Conservation (phyloP, 1,140 invertebrate genomes). For the Tetragonula clypearis region DNA sequence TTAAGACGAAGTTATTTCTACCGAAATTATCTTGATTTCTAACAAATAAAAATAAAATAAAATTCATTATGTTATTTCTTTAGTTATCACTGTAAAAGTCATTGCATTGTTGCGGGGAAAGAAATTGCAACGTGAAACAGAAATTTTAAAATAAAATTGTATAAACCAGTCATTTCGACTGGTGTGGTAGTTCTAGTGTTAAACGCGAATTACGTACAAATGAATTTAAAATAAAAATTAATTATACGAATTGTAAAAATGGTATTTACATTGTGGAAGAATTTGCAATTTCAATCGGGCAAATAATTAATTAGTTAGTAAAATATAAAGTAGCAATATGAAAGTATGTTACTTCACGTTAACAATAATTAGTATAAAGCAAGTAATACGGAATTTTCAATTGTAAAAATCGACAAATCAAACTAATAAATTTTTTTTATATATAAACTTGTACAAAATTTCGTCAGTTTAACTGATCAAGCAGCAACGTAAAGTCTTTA, state of each 20-base stretch:
- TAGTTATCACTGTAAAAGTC: no score
- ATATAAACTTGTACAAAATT: neutral
- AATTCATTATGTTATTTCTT: no score
- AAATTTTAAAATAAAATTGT: no score
- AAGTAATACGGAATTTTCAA: neutral
- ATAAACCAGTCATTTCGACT: no score
- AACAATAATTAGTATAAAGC: neutral
- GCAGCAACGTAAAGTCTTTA: no score
- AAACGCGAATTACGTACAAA: neutral
- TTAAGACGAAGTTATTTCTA: no score
- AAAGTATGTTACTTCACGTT: no score
- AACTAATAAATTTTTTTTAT: neutral
- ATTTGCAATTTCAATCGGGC: neutral
- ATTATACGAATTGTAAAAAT: neutral
- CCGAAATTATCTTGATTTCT: no score
- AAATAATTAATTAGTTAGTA: neutral
- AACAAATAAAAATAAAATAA: no score
- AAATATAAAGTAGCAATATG: neutral
- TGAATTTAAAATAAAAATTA: neutral
- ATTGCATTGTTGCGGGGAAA: no score
- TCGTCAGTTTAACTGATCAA: neutral
- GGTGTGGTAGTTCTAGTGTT: no score
- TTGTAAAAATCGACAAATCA: neutral
- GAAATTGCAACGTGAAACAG: no score
- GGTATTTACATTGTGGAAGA: neutral